Evolutionary conservation across 2,113 vertebrate species (phyloP).

Genomic region (Bambusicola thoracicus): DNA sequence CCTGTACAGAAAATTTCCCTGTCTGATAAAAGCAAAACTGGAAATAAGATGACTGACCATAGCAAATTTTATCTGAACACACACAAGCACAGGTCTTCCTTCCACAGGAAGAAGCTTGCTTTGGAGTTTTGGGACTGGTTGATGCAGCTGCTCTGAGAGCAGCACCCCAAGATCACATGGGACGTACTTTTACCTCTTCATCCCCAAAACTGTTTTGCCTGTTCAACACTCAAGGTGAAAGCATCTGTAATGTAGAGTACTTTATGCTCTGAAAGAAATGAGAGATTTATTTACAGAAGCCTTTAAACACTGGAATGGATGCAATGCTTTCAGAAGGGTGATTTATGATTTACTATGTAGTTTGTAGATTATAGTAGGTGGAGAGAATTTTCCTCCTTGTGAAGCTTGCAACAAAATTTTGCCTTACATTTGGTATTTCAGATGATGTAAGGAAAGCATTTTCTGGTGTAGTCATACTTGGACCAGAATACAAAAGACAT

Average conservation of each 20-base stretch:
- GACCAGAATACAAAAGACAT: conserved; percentile 65
- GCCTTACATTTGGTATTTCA: conserved; percentile 34
- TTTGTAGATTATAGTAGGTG: conserved; percentile 24
- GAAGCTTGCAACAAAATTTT: conserved; percentile 51
- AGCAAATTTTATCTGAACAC: neutral
- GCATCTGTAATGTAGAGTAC: neutral
- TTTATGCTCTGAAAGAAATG: neutral
- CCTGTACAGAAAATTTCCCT: neutral
- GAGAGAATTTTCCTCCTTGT: conserved; percentile 16
- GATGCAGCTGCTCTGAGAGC: neutral
- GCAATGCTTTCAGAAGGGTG: conserved; percentile 10
- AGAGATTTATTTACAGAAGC: conserved; percentile 2
- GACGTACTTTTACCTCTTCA: neutral
- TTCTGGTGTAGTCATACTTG: conserved; percentile 49
- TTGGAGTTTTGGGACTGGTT: neutral
- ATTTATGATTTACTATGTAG: conserved; percentile 58
- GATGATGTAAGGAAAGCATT: conserved; percentile 49
- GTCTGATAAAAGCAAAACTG: neutral
- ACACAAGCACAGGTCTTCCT: neutral
- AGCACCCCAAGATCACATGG: neutral
- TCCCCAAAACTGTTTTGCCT: neutral
- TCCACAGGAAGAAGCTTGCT: neutral
- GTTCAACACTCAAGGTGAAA: conserved; percentile 32
- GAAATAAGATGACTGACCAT: neutral
- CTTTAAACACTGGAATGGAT: conserved; percentile 1